Conservation (phyloP, 2,113 vertebrate species). For the Urocolius indicus region DNA sequence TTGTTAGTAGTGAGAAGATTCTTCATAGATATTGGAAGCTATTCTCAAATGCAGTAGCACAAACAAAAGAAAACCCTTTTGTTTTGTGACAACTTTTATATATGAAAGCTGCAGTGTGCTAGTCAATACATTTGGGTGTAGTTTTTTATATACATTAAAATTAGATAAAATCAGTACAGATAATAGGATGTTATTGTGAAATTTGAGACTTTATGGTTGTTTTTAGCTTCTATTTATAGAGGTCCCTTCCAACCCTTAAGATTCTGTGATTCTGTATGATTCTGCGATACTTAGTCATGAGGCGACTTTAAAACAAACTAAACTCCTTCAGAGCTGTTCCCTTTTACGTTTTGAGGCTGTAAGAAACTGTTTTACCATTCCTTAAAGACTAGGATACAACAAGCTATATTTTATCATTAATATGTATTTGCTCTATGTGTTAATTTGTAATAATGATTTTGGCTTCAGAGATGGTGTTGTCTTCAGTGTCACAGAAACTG, state of each 20-base stretch:
- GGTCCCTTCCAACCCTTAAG: no score
- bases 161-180: not conserved
- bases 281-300: not conserved
- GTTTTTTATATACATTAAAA: not conserved
- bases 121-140: not conserved
- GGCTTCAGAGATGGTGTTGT: not conserved
- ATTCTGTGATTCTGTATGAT: no score
- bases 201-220: not conserved
- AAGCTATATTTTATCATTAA: not conserved
- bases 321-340: not conserved
- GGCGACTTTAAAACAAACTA: not conserved
- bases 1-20: not conserved
- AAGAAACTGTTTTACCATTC: not conserved
- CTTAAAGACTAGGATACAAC: not conserved
- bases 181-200: not conserved
- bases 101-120: not conserved
- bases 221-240: not conserved
- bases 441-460: not conserved
- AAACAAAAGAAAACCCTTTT: not conserved
- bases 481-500: not conserved
- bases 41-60: not conserved
- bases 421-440: accelerated
- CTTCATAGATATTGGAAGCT: not conserved
- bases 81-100: not conserved
- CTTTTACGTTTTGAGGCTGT: not conserved